Percentiles rank a stretch among this genome's conserved stretches.
phyloP scores from a whole-genome alignment of 2,797 vertebrate species.

The Propithecus deckenii region DNA sequence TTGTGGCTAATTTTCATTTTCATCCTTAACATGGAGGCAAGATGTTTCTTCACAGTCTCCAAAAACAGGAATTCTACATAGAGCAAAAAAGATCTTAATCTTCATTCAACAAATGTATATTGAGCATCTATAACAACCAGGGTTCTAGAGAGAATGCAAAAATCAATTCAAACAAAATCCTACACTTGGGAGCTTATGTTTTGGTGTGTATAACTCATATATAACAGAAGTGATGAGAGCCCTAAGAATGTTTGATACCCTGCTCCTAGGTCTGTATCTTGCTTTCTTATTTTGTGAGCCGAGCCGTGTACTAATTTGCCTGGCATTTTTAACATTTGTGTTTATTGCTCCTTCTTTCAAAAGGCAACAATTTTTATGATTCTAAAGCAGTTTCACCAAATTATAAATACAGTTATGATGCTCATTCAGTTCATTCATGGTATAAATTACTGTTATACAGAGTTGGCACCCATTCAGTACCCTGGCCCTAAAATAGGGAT shows the following conservation, averaged over 20 bases:
- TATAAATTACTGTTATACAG: neutral
- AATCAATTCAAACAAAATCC: constrained; percentile 2
- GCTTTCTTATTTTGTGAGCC: constrained; percentile 15
- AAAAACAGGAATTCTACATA: neutral
- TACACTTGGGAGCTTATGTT: neutral
- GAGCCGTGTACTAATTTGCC: constrained; percentile 36
- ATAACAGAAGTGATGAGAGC: neutral
- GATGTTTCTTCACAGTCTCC: neutral
- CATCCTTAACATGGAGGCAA: neutral
- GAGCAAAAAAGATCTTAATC: neutral
- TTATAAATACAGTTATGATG: constrained; percentile 7
- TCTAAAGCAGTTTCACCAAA: constrained; percentile 38
- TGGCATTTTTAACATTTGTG: constrained; percentile 38
- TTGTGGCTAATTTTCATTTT: neutral
- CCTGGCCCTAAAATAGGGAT: neutral
- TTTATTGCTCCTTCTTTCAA: constrained; percentile 53
- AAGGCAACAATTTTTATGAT: neutral
- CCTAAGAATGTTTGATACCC: neutral
- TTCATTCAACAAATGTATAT: neutral
- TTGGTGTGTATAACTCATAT: neutral
- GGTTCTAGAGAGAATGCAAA: neutral
- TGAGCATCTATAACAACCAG: neutral
- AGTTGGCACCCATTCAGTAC: neutral
- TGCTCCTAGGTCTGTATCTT: neutral
- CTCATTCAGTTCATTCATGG: neutral